Percentiles rank a stretch among this genome's conserved stretches.
These are phyloP conservation scores for Speoplatyrhinus poulsoni DNA, from an alignment of 2,113 vertebrate genomes.

Conservation along the genomic window DNA sequence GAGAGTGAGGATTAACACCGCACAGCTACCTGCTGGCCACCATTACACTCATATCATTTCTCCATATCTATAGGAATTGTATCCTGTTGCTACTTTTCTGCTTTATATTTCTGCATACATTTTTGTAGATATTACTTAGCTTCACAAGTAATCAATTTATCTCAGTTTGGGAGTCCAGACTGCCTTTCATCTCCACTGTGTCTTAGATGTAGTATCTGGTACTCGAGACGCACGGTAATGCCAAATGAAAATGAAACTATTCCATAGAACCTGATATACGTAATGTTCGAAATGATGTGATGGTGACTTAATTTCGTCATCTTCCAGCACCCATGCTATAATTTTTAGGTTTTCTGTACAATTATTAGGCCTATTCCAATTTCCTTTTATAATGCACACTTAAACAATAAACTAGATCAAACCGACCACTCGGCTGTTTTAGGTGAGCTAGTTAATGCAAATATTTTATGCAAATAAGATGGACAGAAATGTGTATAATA, in stretches of 20 bases:
- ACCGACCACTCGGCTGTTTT: neutral
- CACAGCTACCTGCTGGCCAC: too few species aligned
- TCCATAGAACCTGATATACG: neutral
- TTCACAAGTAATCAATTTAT: neutral
- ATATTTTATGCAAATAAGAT: slow-evolving; percentile 23
- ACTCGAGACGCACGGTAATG: slow-evolving; percentile 4
- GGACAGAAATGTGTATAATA: slow-evolving; percentile 9
- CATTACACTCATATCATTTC: too few species aligned
- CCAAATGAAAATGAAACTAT: neutral
- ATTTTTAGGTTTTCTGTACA: too few species aligned
- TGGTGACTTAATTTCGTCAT: too few species aligned
- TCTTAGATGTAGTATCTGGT: neutral
- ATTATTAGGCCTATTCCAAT: too few species aligned
- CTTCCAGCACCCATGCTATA: too few species aligned
- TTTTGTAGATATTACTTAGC: slow-evolving; percentile 2
- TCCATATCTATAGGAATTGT: too few species aligned
- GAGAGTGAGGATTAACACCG: too few species aligned
- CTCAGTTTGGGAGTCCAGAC: slow-evolving; percentile 4
- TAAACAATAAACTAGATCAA: too few species aligned
- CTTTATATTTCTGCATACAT: neutral
- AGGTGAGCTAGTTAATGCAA: neutral
- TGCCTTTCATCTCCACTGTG: neutral
- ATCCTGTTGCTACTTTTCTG: too few species aligned
- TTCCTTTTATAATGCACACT: too few species aligned
- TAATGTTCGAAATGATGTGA: neutral